Conservation (phyloP, 92 coral and sea anemone genomes). For the Pocillopora meandrina region DNA sequence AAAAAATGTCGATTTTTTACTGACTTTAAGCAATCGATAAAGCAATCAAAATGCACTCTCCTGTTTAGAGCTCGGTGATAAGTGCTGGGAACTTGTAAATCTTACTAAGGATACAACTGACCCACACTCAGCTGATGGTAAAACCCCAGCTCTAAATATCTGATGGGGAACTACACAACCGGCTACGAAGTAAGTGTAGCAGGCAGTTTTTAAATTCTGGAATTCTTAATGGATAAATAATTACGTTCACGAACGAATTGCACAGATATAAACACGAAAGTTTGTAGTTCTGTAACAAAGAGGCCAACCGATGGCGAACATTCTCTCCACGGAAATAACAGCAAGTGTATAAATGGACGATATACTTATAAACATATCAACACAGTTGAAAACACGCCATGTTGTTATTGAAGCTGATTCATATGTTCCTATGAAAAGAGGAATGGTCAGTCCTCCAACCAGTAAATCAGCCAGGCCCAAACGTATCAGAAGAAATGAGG, state of each 20-base stretch:
- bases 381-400: neutral
- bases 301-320: slow-evolving; percentile 16
- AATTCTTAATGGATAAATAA: neutral
- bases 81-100: neutral
- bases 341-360: slow-evolving; percentile 3
- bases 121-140: neutral
- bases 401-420: neutral
- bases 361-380: neutral
- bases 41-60: neutral
- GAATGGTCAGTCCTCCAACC: neutral
- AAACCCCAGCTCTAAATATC: neutral
- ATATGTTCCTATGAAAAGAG: neutral
- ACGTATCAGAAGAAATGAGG: slow-evolving; percentile 5
- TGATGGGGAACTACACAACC: neutral
- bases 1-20: no score
- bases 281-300: neutral
- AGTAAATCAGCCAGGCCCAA: slow-evolving; percentile 8
- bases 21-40: no score
- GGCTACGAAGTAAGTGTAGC: neutral
- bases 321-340: slow-evolving; percentile 9
- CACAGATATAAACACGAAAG: neutral
- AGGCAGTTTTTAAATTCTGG: neutral
- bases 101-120: neutral
- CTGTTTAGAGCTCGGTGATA: neutral
- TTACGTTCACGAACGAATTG: neutral